Base-by-base conservation (phyloP, 2,888 invertebrate genomes). In the Patella ulyssiponensis region DNA sequence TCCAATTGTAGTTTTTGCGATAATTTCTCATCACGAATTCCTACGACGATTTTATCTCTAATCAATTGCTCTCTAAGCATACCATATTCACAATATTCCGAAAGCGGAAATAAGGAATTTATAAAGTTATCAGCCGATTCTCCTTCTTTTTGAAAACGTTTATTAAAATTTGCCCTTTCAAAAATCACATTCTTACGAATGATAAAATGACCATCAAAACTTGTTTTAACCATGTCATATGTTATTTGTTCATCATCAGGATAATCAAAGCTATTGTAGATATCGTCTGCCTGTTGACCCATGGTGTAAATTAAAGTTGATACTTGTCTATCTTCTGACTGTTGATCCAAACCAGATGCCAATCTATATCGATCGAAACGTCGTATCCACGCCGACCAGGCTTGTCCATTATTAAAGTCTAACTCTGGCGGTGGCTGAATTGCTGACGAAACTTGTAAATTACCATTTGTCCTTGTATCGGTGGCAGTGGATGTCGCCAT, bases 31-130 rank as follows among this genome's bases (percentile, higher is more conserved):
- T 64, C 64, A 9, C 64, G n/a, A 15, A 64, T 64, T 12, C 64
- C 64, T 17, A 64, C 64, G 1, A 64, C 64, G 11, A 64, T 64
- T 17, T 20, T 15, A 4, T 64, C 64, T 64, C 12, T 44, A 44
- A 44, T 44, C 64, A 64, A 64, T 64, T 64, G 1, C 1, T 64
- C 64, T 64, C 20, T 12, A 11, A 64, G 20, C 11, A 64, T 64
- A 64, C 64, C 64, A 64, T 64, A 64, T 64, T 64, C 64, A 58
- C 58, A 58, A 17, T 58, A 58, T 58, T 58, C 58, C 1, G 58
- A 20, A 58, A 58, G 33, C n/a, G 64, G 64, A 15, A 20, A 64
- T 15, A 64, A n/a, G 9, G 64, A 64, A 11, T n/a, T 64, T 20
- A 64, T 64, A 64, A 64, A 64, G 20, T 20, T 64, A 15, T 64